A percentile compares a stretch with the other conserved stretches of the same genome.
These are phyloP conservation scores for Drosophila willistoni DNA, from an alignment of 1,140 invertebrate species.

Conservation along the genomic window DNA sequence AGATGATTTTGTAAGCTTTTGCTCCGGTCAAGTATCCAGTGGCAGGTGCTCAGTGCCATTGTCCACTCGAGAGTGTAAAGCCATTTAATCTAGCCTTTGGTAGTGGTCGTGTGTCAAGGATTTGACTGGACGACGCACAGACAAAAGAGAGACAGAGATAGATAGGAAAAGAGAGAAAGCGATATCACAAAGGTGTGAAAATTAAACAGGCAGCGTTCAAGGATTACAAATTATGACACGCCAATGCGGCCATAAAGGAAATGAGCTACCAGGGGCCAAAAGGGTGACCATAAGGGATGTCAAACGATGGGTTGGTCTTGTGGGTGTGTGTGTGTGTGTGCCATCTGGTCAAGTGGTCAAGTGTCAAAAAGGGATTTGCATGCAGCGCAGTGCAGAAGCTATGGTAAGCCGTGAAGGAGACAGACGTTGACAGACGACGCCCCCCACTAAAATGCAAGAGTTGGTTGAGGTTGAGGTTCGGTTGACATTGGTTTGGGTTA, in stretches of 20 bases:
- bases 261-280: constrained; percentile 43
- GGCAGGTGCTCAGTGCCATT: constrained; percentile 13
- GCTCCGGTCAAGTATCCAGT: constrained; percentile 16
- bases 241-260: constrained; percentile 61
- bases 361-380: constrained; percentile 80
- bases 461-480: constrained; percentile 29
- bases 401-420: constrained; percentile 17
- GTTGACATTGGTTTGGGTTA: constrained; percentile 29
- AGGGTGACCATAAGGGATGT: too few species aligned
- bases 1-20: background rate
- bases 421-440: background rate
- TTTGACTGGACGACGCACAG: constrained; percentile 30
- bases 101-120: constrained; percentile 57
- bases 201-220: constrained; percentile 75
- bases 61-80: constrained; percentile 21
- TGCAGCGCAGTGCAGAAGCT: constrained; percentile 35
- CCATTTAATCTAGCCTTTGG: constrained; percentile 48
- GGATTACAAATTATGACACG: constrained; percentile 81
- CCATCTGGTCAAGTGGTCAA: constrained; percentile 69
- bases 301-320: background rate
- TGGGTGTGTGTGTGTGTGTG: constrained; percentile 20
- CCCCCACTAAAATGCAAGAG: background rate
- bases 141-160: background rate
- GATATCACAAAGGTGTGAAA: constrained; percentile 72
- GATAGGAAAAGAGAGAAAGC: constrained; percentile 17